Evolutionary conservation across 2,797 vertebrate genomes (phyloP), one percentile per base, ranked within the genome.

Genomic region (Enteromius afrohamiltoni): DNA sequence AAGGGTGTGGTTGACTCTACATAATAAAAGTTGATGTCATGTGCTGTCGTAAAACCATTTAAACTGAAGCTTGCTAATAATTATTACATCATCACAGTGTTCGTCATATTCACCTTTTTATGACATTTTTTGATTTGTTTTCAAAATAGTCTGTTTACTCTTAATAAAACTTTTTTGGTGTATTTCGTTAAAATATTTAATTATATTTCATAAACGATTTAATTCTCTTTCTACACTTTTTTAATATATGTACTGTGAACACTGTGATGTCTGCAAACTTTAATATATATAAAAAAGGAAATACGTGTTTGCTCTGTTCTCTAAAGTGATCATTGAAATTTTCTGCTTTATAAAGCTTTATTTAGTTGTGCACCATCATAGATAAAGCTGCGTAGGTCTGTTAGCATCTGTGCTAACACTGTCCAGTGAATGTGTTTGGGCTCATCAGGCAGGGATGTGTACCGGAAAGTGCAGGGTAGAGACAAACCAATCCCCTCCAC

Each of bases 391-490:
- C 1, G 2, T 71, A 23, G 1, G 34, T 31, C 13, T 76, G 69
- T 75, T 40, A 65, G 45, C 67, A 16, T 69, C 14, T 78, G 53
- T 77, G 58, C 42, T 65, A 64, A 70, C 14, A 53, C 47, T 78
- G 68, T 74, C 81, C n/a, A 83, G 70, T 83, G 42, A 34, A 85
- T 93, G 80, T 90, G 89, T 90, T 82, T 94, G 91, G 8, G 91
- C 93, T 90, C 80, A 80, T 88, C 91, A 99, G 98, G 96, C 86
- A 94, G 90, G 87, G 95, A 97, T 87, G 71, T 98, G 93, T 96
- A 97, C 95, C 96, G 98, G 93, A 99, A 97, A 89, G 95, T 99
- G 87, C 97, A 97, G 83, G 91, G 95, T 90, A 95, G 96, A 93
- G 97, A 97, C 40, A 95, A 93, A 85, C 95, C 93, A 10, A 78